Evolutionary conservation across 2,113 vertebrate species (phyloP), one percentile per base, ranked within the genome.

Genomic region (Xiphophorus maculatus): DNA sequence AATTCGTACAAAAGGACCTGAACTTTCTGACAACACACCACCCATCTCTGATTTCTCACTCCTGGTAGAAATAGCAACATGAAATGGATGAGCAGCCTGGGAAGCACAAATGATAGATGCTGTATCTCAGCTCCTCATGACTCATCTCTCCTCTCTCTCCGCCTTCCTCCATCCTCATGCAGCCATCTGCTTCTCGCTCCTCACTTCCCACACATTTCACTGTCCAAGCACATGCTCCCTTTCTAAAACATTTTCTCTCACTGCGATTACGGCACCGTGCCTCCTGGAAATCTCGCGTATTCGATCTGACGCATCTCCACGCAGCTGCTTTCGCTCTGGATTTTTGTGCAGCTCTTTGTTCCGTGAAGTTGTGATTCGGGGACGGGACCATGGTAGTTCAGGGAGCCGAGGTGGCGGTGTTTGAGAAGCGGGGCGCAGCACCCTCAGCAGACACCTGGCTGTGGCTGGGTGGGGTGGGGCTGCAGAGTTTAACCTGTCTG

Each of bases 341-440:
- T 29, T 1, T 73, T 37, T 13, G 29, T 33, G 54, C 35, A 22
- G 27, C 64, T 76, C 66, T 70, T 69, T n/a, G 30, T 35, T 13
- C 68, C 40, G 37, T 73, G 35, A 65, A 80, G 63, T 74, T 80
- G 70, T 69, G 35, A 66, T 76, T 84, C 64, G 2, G 62, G 69
- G 90, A 42, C 71, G 72, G 62, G 17, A 77, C 72, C 71, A 89
- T 96, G 95, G 95, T 97, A 91, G 94, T 95, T 93, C 94, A 96
- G 93, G 94, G 94, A 87, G 95, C 96, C 69, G 89, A 91, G 62
- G 58, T 72, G 73, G 94, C 74, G 93, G 91, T 84, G 94, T 94
- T 85, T 93, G 95, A 91, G 71, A 79, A 60, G 13, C 71, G n/a
- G 68, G 64, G 27, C 61, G 80, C 76, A 75, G 67, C 42, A 22